Percentiles rank a stretch among this genome's conserved stretches.
These are phyloP conservation scores for Lasioglossum lativentre DNA, from an alignment of 2,888 invertebrate species.

Conservation along the genomic window DNA sequence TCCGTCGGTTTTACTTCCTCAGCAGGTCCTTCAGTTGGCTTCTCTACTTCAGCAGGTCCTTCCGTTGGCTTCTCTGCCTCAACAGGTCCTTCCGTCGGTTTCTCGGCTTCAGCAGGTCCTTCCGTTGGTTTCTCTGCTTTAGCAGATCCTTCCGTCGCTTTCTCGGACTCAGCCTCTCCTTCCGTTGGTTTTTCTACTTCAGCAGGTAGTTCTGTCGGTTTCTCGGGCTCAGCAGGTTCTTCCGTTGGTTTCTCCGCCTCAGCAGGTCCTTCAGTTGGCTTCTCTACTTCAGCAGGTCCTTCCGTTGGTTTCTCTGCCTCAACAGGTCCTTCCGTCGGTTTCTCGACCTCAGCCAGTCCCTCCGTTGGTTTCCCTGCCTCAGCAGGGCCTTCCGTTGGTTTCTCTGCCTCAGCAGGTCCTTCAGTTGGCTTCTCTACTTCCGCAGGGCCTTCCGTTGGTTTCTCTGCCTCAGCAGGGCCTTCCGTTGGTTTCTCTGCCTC, in stretches of 20 bases:
- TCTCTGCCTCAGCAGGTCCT: constrained; percentile 33
- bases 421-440: constrained; percentile 21
- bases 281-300: constrained; percentile 8
- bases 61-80: no score
- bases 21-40: constrained; percentile 15
- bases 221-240: neutral
- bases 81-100: no score
- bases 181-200: constrained; percentile 36
- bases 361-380: constrained; percentile 39
- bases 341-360: constrained; percentile 30
- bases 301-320: constrained; percentile 34
- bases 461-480: constrained; percentile 31
- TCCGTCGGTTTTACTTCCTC: constrained; percentile 43
- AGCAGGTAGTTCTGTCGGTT: neutral
- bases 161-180: constrained; percentile 19
- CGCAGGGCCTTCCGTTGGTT: constrained; percentile 20
- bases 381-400: constrained; percentile 27
- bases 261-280: constrained; percentile 27
- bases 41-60: neutral
- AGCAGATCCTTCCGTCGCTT: constrained; percentile 39
- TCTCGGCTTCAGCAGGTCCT: no score
- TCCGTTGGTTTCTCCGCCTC: constrained; percentile 13
- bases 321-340: constrained; percentile 27
- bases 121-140: no score
- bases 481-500: neutral